Evolutionary conservation across 2,888 invertebrate genomes (phyloP), one percentile per base, ranked within the genome.

Genomic region (Nemotelus nigrinus): DNA sequence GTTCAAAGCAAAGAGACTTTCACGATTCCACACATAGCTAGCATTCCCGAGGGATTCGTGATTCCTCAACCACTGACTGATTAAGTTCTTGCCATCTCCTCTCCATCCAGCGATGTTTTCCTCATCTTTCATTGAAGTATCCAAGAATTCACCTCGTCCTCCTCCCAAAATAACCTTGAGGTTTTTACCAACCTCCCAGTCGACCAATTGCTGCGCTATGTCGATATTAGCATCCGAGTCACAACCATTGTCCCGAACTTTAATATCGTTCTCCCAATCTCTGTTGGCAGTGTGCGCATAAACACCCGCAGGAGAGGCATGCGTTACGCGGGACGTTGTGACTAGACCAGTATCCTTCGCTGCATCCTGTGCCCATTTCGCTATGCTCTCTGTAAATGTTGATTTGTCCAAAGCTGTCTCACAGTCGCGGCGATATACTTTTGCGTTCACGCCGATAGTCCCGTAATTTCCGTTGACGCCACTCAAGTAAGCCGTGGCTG

Each of bases 381-480:
- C 88, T 3, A 93, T 88, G 0, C 92, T 92, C 4, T 88, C 86
- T 0, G 93, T 91, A 0, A 90, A 89, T 78, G 91, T 89, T 0
- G 85, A 82, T 0, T 87, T 85, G 58, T 91, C 88, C 48, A 86
- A 86, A 83, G 90, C 90, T 0, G 89, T 89, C 1, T 87, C 83
- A 83, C 93, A 94, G 83, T 93, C 91, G 0, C 90, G 89, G 0
- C 90, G 87, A 55, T 86, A 85, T 0, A 93, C 93, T 0, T 89
- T 89, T 0, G 90, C 93, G 45, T 91, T 92, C 0, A 96, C 90
- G 0, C 96, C 95, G 41, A 95, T 89, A 0, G 91, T 91, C 67
- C 91, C 89, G 80, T 89, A 90, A 85, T 94, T 95, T 25, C 90
- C 92, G 87, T 96, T 96, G 0, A 94, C 92, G 0, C 96, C 96